Base-by-base conservation (phyloP, 1,140 invertebrate species). In the Zophobas atratus region DNA sequence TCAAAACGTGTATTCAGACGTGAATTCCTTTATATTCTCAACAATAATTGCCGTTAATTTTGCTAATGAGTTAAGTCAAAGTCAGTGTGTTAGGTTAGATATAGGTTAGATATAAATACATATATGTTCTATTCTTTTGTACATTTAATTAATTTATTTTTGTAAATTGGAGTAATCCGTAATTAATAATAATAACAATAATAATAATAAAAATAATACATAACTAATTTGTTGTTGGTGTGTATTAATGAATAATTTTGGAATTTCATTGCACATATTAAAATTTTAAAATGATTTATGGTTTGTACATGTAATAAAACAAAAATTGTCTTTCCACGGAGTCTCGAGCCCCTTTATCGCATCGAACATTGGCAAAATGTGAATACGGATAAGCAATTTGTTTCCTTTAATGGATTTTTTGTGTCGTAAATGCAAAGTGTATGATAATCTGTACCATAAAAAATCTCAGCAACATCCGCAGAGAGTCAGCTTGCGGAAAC, bases 401-500 rank as follows among this genome's bases (percentile, higher is more conserved):
- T 78, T 75, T 78, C 43, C 71, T 75, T 75, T 78, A 78, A 78
- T 78, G 77, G 77, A 78, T 78, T 78, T 78, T 77, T 78, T 78
- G 48, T 74, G 77, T 78, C 70, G 77, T 51, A 78, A 75, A 78
- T 78, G 77, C 73, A 78, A 78, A 78, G 70, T 78, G 57, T 78
- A 75, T 78, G 77, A 57, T 78, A 78, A 77, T 78, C 71, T 57
- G 41, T 60, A 51, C 71, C 48, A 74, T 55, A 78, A 53, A 75
- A 78, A 77, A 78, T 70, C 53, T 75, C 72, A 67, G 60, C 67
- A 49, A 67, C 41, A 48, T 63, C 36, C 53, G 70, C 63, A 63
- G 20, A 63, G 48, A 46, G 53, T 76, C 55, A 57, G 55, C 55
- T 76, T 75, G 55, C 46, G 60, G 60, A 67, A 67, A 67, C 60